Percentiles rank a stretch among this genome's conserved stretches.
Evolutionary conservation across 2,888 invertebrate species (phyloP).

Genomic region (Volucella zonaria): DNA sequence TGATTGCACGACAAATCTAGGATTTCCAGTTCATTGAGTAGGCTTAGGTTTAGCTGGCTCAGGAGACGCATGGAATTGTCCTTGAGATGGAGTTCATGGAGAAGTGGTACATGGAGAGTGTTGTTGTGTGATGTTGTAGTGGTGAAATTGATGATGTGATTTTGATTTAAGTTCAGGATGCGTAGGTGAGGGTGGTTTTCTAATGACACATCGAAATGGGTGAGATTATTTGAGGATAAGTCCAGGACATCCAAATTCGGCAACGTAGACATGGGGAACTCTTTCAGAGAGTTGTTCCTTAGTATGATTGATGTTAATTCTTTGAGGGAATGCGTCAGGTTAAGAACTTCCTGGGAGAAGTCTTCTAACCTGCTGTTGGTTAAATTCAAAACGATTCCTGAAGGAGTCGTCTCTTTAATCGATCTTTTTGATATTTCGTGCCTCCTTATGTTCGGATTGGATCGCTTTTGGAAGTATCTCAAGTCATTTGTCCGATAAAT

Average conservation of each 20-base stretch:
- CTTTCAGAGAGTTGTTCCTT: conserved; percentile 76
- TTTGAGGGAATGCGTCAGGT: conserved; percentile 27
- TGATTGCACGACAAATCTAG: conserved; percentile 82
- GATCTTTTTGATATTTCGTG: conserved; percentile 75
- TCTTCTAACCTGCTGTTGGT: conserved; percentile 31
- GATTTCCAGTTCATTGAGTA: conserved; percentile 77
- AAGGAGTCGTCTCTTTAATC: neutral
- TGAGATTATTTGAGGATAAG: conserved; percentile 57
- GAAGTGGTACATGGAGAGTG: conserved; percentile 21
- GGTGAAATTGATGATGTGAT: conserved; percentile 70
- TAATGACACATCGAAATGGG: conserved; percentile 49
- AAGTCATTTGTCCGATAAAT: conserved; percentile 77
- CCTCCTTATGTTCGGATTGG: conserved; percentile 37
- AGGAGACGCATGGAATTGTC: conserved; percentile 75
- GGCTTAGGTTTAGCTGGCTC: conserved; percentile 75
- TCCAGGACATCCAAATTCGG: conserved; percentile 68
- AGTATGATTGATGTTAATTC: conserved; percentile 76
- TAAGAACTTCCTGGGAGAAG: conserved; percentile 15
- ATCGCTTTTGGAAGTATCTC: conserved; percentile 78
- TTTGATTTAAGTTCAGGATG: conserved; percentile 75
- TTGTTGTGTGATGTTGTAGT: conserved; percentile 39
- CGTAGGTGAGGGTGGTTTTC: conserved; percentile 48
- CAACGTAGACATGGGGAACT: conserved; percentile 73
- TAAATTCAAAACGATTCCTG: conserved; percentile 29
- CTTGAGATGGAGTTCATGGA: conserved; percentile 77